Evolutionary conservation across 2,113 vertebrate genomes (phyloP).

Genomic region (Vombatus ursinus): DNA sequence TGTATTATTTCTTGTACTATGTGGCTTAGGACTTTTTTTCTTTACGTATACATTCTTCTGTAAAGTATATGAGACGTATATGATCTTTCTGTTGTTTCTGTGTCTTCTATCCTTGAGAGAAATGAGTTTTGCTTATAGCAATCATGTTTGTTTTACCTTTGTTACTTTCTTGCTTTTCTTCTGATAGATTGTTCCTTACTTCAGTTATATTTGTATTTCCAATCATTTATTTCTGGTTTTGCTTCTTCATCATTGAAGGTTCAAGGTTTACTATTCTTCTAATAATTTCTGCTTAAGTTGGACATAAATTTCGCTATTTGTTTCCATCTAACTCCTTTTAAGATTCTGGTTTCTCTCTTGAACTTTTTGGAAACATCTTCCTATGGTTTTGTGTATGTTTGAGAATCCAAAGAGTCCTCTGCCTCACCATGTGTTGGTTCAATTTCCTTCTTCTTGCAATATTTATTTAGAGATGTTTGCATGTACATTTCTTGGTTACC

Average conservation of each 20-base stretch:
- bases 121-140: background rate
- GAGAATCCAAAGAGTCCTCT: background rate
- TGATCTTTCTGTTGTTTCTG: background rate
- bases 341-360: background rate
- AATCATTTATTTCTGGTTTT: background rate
- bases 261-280: background rate
- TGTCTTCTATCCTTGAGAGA: background rate
- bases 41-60: background rate
- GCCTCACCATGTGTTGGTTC: background rate
- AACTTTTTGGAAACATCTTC: background rate
- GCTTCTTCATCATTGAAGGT: background rate
- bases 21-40: background rate
- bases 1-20: background rate
- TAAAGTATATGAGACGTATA: background rate
- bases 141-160: background rate
- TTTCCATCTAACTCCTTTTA: background rate
- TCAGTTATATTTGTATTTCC: background rate
- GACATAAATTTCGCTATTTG: background rate
- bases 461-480: background rate
- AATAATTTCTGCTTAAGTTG: background rate
- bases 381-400: background rate
- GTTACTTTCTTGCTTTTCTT: background rate
- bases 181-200: background rate
- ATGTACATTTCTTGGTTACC: background rate
- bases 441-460: background rate